Base-by-base conservation (phyloP, 1,140 invertebrate species). In the Orchestia grillus region DNA sequence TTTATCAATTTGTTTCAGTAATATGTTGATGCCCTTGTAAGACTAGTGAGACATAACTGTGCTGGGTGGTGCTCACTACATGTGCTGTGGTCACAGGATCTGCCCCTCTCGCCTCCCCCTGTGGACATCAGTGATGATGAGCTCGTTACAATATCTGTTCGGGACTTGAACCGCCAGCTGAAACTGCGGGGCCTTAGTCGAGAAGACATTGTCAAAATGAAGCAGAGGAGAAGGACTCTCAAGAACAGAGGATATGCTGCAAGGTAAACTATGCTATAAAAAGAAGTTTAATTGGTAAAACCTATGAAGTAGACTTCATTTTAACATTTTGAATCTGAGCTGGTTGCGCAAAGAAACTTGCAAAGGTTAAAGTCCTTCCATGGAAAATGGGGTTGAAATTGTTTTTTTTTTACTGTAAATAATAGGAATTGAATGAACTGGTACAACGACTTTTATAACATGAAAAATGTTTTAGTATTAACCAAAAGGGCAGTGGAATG, bases 41-140 rank as follows among this genome's bases (percentile, higher is more conserved):
- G n/a, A n/a, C n/a, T 90, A 11, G 88, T 36, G 0, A 42, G 15
- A 90, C 8, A 44, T 44, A 42, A 28, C 6, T 90, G 43, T 90
- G 43, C 4, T 90, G 41, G 43, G 42, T 41, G 36, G 8, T 90
- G 43, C 42, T 90, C 28, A 90, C 3, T 42, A 42, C 42, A 41
- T 90, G 19, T 53, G 88, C 42, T 44, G 4, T 90, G 4, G n/a
- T 16, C 15, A 42, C 53, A 96, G 96, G 96, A 96, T 57, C 43
- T 92, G 28, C 96, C 96, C 42, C 90, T 96, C 4, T 96, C 95
- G 40, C 96, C 96, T 36, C 95, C 96, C 3, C 91, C 96, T 91
- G 95, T 96, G 36, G 95, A 96, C 40, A 96, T 96, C 88, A 96
- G 96, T 87, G 96, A 96, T 96, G 96, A 96, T 42, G 96, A 96